Conservation (phyloP, 2,888 invertebrate genomes). For the Achlya flavicornis region DNA sequence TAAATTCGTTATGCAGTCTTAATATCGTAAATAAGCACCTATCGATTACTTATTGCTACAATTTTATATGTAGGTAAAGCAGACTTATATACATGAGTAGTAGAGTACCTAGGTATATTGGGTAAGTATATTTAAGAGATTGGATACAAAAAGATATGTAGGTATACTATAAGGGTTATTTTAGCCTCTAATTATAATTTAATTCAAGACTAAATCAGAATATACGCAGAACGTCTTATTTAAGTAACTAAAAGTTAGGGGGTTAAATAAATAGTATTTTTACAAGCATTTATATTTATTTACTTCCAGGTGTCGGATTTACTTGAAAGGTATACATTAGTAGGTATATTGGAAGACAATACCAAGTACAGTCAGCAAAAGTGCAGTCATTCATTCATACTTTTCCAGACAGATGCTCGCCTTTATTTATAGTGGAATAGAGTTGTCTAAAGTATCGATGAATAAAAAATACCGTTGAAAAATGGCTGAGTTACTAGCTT, state of each 20-base stretch:
- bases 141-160: background rate
- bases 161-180: too few species aligned
- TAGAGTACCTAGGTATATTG: conserved; percentile 19
- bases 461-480: background rate
- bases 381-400: too few species aligned
- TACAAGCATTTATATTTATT: too few species aligned
- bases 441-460: background rate
- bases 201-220: background rate
- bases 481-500: background rate
- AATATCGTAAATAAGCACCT: conserved; percentile 73
- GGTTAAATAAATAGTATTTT: too few species aligned
- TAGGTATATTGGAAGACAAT: too few species aligned
- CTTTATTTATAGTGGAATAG: background rate
- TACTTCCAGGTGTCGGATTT: too few species aligned
- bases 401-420: background rate
- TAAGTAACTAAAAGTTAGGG: too few species aligned
- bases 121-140: background rate
- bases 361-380: too few species aligned
- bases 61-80: conserved; percentile 33
- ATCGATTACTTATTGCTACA: conserved; percentile 50
- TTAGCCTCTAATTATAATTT: conserved; percentile 1
- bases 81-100: conserved; percentile 43
- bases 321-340: too few species aligned
- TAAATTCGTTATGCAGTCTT: conserved; percentile 82
- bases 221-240: too few species aligned